Conservation (phyloP, 2,888 invertebrate genomes). For the Pammene aurita region DNA sequence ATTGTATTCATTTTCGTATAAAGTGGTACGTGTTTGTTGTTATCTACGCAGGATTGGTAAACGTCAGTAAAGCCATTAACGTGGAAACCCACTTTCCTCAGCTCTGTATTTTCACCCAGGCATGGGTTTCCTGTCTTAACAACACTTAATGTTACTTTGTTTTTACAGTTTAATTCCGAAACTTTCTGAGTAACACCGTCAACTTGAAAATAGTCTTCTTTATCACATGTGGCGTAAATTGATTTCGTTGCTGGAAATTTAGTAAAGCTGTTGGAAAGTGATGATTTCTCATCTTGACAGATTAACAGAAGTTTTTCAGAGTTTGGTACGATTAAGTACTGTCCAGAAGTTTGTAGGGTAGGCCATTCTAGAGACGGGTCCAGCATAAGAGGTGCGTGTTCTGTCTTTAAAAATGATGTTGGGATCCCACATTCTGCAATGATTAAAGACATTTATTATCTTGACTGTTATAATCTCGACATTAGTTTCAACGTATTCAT, state of each 20-base stretch:
- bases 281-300: slow-evolving; percentile 21
- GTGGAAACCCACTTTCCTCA: slow-evolving; percentile 24
- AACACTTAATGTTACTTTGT: neutral
- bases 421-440: slow-evolving; percentile 23
- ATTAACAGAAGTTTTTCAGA: slow-evolving; percentile 19
- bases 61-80: slow-evolving; percentile 26
- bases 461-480: too few relatives aligned
- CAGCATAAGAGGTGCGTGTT: slow-evolving; percentile 21
- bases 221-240: slow-evolving; percentile 22
- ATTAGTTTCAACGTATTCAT: too few relatives aligned
- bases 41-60: slow-evolving; percentile 31
- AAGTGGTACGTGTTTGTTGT: slow-evolving; percentile 14
- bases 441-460: neutral
- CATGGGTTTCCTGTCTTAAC: neutral
- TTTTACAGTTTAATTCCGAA: slow-evolving; percentile 24
- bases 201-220: slow-evolving; percentile 22
- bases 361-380: slow-evolving; percentile 18
- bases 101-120: slow-evolving; percentile 19
- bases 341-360: neutral
- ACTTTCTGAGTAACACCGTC: slow-evolving; percentile 14
- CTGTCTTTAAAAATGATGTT: slow-evolving; percentile 8
- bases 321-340: slow-evolving; percentile 22
- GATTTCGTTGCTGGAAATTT: slow-evolving; percentile 17
- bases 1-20: slow-evolving; percentile 27
- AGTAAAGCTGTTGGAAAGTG: slow-evolving; percentile 9